Conservation (phyloP, 2,888 invertebrate genomes). For the Amphimallon solstitiale region DNA sequence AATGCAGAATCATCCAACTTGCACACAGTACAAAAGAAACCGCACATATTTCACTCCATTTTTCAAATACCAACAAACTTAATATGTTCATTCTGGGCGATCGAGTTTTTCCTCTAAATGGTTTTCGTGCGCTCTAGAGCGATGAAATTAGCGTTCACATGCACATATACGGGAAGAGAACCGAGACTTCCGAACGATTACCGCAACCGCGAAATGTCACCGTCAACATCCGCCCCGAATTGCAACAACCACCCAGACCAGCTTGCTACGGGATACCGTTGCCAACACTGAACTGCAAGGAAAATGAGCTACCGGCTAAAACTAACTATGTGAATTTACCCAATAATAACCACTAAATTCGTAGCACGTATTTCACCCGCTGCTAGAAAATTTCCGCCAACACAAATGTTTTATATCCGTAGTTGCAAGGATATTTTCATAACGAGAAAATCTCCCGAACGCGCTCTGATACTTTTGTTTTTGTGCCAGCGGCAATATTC, state of each 20-base stretch:
- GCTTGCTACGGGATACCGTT: not conserved
- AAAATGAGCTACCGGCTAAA: not conserved
- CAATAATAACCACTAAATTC: not conserved
- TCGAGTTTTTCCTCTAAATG: not conserved
- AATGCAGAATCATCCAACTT: too few relatives aligned
- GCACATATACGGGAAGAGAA: slow-evolving; percentile 5
- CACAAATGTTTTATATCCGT: slow-evolving; percentile 4
- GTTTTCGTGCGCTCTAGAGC: not conserved
- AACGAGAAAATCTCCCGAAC: slow-evolving; percentile 10
- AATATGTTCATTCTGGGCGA: slow-evolving; percentile 11
- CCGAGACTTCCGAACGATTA: slow-evolving; percentile 7
- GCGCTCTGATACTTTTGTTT: not conserved
- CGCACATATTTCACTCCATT: slow-evolving; percentile 7
- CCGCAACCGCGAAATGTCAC: slow-evolving; percentile 1
- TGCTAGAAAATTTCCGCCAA: slow-evolving; percentile 2
- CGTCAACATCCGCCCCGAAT: not conserved
- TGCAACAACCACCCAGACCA: not conserved
- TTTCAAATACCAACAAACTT: slow-evolving; percentile 12
- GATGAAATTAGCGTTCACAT: slow-evolving; percentile 8
- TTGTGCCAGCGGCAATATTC: not conserved
- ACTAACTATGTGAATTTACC: not conserved
- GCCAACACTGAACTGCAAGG: too few relatives aligned
- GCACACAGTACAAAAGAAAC: not conserved
- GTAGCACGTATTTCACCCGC: slow-evolving; percentile 1
- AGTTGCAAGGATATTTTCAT: not conserved